phyloP scores from a whole-genome alignment of 2,797 vertebrate species.

The Loris lydekkerianus region DNA sequence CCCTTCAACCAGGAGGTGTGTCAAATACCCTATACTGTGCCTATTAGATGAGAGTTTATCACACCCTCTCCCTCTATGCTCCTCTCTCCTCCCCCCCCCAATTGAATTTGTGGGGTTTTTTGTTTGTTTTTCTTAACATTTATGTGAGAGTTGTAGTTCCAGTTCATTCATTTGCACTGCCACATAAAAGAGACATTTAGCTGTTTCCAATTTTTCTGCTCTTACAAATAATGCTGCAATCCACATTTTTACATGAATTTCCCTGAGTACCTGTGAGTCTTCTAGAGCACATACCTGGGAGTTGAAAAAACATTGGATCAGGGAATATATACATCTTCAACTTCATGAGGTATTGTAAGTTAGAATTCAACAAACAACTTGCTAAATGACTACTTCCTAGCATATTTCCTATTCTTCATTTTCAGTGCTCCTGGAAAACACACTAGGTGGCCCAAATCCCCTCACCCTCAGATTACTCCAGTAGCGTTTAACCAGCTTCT shows the following conservation, averaged over 20 bases:
- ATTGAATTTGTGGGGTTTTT: background rate
- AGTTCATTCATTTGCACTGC: background rate
- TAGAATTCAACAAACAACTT: background rate
- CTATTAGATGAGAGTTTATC: no score
- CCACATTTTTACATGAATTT: background rate
- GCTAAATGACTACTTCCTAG: background rate
- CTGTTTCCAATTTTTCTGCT: background rate
- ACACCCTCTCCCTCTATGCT: no score
- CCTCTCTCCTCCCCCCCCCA: no score
- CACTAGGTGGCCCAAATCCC: background rate
- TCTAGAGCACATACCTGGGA: background rate
- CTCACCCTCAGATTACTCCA: background rate
- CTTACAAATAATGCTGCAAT: background rate
- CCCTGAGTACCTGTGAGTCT: background rate
- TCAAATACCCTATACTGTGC: no score
- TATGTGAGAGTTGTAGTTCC: background rate
- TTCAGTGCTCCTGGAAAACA: background rate
- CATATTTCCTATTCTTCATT: background rate
- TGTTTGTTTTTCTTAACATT: conserved; percentile 9
- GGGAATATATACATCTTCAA: background rate
- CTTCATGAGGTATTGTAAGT: background rate
- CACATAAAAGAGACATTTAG: background rate
- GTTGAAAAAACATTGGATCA: background rate
- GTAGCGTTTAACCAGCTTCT: background rate
- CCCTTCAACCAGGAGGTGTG: no score